Conservation (phyloP, 2,797 vertebrate species). For the Triplophysa yarkandensis region DNA sequence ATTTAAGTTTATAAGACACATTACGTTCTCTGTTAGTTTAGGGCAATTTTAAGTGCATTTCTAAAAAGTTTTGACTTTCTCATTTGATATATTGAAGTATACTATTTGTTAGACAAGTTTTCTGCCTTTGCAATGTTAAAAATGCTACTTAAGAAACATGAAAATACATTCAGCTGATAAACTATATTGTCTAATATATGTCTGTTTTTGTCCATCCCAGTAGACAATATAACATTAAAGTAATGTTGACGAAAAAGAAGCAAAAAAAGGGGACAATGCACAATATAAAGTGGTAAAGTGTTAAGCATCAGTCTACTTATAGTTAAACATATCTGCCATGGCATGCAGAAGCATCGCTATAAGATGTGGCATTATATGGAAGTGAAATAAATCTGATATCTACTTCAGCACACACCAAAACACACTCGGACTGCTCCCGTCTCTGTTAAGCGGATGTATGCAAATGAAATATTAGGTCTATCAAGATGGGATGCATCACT, state of each 20-base stretch:
- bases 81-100: too few species aligned
- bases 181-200: neutral
- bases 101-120: too few species aligned
- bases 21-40: too few species aligned
- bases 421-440: slow-evolving; percentile 24
- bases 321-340: neutral
- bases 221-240: neutral
- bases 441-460: slow-evolving; percentile 38
- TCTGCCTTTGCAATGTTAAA: neutral
- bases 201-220: neutral
- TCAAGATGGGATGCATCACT: slow-evolving; percentile 52
- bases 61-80: too few species aligned
- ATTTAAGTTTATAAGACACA: too few species aligned
- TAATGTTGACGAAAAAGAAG: neutral
- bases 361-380: neutral
- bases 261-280: neutral
- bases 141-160: neutral
- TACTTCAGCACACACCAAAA: slow-evolving; percentile 28
- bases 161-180: neutral
- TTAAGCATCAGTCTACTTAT: neutral
- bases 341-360: neutral
- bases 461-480: slow-evolving; percentile 56
- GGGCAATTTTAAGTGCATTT: too few species aligned
- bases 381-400: slow-evolving; percentile 18
- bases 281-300: neutral